These are phyloP conservation scores for Drosophila affinis DNA, from an alignment of 2,888 invertebrate genomes.

Conservation along the genomic window DNA sequence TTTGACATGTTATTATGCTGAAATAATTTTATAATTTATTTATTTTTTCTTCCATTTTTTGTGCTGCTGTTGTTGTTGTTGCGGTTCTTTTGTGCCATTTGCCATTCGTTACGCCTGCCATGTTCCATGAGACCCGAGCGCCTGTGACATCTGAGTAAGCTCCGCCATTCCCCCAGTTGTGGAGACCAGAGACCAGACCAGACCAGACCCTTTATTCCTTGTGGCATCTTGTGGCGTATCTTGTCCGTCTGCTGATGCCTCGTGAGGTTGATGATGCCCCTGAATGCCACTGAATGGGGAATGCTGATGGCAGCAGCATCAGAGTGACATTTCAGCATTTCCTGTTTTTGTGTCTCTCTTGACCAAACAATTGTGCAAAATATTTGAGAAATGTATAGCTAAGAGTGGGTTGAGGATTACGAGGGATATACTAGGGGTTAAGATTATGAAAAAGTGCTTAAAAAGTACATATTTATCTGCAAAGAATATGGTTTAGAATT, in stretches of 20 bases:
- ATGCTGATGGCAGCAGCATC: constrained; percentile 61
- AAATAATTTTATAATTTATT: constrained; percentile 84
- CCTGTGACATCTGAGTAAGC: constrained; percentile 54
- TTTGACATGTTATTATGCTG: constrained; percentile 83
- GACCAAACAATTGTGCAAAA: constrained; percentile 25
- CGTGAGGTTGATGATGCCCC: background rate
- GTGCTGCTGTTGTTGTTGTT: constrained; percentile 22
- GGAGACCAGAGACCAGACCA: constrained; percentile 5
- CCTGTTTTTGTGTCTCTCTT: constrained; percentile 50
- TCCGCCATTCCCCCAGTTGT: constrained; percentile 19
- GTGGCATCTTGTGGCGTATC: constrained; percentile 29
- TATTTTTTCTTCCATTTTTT: constrained; percentile 79
- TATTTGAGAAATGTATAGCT: constrained; percentile 3
- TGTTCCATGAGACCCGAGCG: constrained; percentile 33
- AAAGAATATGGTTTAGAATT: too few species aligned
- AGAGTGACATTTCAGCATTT: constrained; percentile 63
- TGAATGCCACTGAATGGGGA: constrained; percentile 32
- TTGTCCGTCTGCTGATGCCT: constrained; percentile 2
- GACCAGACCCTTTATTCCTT: constrained; percentile 17
- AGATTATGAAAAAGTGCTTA: too few species aligned
- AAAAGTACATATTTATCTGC: too few species aligned
- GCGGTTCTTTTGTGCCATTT: constrained; percentile 20
- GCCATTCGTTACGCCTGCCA: constrained; percentile 68
- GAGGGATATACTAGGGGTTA: too few species aligned
- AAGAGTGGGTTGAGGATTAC: background rate